Evolutionary conservation across 2,888 invertebrate species (phyloP), one percentile per base, ranked within the genome.

Genomic region (Cerastis rubricosa): DNA sequence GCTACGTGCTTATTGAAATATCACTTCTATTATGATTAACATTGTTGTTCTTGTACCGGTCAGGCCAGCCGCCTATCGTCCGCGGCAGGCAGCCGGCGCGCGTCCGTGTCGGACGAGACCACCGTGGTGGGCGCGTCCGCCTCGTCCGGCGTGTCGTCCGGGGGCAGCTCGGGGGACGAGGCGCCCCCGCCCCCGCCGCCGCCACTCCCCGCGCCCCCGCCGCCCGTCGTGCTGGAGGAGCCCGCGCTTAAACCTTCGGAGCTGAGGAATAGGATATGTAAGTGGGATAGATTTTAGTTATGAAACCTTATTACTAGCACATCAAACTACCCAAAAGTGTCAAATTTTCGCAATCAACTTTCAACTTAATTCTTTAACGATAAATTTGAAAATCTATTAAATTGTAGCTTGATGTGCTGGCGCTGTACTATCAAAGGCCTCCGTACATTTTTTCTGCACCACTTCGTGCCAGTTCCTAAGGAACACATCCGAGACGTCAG

Each of bases 161-260:
- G 96, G 0, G 96, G 95, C 40, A 94, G 95, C 57, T 95, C 93
- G 71, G 97, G 90, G 87, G 96, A 96, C 77, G 96, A 96, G 81
- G 96, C 98, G 0, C 98, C 98, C 0, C 98, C 98, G 0, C 98
- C 98, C 0, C 98, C 98, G 0, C 98, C 98, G 0, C 97, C 98
- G 25, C 98, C 98, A 0, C 93, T 97, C 1, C 97, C 96, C 8
- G 95, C 95, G 0, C 94, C 96, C 0, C 94, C 93, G 0, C 95
- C 96, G 0, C 93, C 91, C 0, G 97, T 97, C 71, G 97, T 98
- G 64, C 91, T 98, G 6, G 98, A 98, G 86, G 98, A 98, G 90
- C 98, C 98, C 0, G 98, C 97, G 17, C 90, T 98, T 1, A 89
- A 80, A 35, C 89, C 89, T 25, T 91, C 98, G 0, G 98, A 98